Percentiles rank a stretch among this genome's conserved stretches.
Evolutionary conservation across 2,113 vertebrate genomes (phyloP).

Genomic region (Thalassarche chlororhynchos): DNA sequence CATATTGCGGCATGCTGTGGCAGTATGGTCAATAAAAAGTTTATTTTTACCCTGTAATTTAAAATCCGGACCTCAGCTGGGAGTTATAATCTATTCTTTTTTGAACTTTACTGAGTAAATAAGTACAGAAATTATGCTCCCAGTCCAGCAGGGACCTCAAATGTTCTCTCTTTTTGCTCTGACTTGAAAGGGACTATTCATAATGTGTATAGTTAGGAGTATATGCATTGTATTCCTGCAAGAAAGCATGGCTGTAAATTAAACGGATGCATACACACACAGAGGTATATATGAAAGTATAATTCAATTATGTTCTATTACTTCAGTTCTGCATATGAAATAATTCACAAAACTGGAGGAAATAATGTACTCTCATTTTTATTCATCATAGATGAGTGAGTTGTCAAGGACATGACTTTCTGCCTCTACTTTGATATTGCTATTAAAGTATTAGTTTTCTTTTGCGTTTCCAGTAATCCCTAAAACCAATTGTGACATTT

Average conservation of each 20-base stretch:
- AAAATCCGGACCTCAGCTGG: background rate
- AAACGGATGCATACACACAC: background rate
- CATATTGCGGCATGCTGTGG: background rate
- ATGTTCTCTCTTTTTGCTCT: background rate
- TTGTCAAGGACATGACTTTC: constrained; percentile 11
- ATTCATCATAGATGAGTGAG: background rate
- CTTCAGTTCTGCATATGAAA: background rate
- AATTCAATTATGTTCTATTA: background rate
- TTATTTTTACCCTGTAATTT: background rate
- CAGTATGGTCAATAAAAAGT: background rate
- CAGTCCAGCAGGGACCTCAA: background rate
- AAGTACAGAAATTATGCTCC: background rate
- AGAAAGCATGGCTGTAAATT: background rate
- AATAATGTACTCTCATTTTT: background rate
- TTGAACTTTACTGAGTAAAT: background rate
- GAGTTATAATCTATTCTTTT: background rate
- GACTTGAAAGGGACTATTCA: background rate
- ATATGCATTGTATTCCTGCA: background rate
- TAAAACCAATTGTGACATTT: constrained; percentile 14
- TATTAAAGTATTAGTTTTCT: constrained; percentile 14
- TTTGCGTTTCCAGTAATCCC: constrained; percentile 6
- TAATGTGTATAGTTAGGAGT: background rate
- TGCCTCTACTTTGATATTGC: background rate
- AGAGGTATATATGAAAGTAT: background rate
- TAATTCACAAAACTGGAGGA: background rate